These are phyloP conservation scores for Norana najaformis DNA, from an alignment of 2,888 invertebrate genomes.

Conservation along the genomic window DNA sequence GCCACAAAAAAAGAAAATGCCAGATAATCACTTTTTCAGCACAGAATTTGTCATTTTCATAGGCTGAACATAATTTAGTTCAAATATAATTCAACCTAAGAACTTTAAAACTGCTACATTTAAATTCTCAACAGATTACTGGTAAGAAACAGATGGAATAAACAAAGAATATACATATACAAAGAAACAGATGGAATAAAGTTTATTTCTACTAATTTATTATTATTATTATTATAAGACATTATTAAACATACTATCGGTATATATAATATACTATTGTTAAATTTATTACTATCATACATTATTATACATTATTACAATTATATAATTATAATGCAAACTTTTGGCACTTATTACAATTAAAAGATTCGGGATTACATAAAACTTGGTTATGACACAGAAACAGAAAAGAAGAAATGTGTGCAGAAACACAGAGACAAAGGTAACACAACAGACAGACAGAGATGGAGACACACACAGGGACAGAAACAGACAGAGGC, in stretches of 20 bases:
- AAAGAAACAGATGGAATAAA: too few species aligned
- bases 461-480: not conserved
- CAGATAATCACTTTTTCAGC: not conserved
- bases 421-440: not conserved
- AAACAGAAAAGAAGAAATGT: not conserved
- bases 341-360: not conserved
- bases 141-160: too few species aligned
- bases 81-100: not conserved
- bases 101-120: not conserved
- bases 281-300: too few species aligned
- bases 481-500: not conserved
- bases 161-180: too few species aligned
- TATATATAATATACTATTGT: too few species aligned
- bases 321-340: not conserved
- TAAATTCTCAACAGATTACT: not conserved
- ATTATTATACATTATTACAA: too few species aligned
- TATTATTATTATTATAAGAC: too few species aligned
- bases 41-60: not conserved
- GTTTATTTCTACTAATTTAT: too few species aligned
- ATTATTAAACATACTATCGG: too few species aligned
- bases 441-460: not conserved
- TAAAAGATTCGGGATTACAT: not conserved
- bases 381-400: not conserved
- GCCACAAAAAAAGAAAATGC: not conserved
- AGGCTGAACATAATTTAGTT: not conserved